Conservation (phyloP, 1,140 invertebrate species). For the Wasmannia auropunctata region DNA sequence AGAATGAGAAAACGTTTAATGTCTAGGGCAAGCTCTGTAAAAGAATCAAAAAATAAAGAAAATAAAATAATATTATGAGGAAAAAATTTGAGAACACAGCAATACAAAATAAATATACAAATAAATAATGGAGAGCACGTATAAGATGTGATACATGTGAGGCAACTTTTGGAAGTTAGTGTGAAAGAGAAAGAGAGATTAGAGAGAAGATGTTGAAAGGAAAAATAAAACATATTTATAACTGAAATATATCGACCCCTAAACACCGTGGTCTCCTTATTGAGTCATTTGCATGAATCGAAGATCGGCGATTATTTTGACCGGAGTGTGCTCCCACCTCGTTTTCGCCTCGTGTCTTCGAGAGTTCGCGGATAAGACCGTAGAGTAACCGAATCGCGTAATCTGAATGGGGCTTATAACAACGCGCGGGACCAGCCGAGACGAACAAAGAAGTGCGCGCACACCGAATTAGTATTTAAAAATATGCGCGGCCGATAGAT, state of each 20-base stretch:
- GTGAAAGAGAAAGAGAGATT: not conserved
- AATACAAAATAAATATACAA: too few relatives aligned
- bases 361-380: constrained; percentile 3
- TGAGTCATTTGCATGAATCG: constrained; percentile 49
- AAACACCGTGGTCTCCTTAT: constrained; percentile 28
- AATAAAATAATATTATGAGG: not conserved
- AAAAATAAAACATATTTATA: not conserved
- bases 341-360: constrained; percentile 3
- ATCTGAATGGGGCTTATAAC: not conserved
- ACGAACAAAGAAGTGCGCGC: not conserved
- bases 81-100: too few relatives aligned
- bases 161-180: not conserved
- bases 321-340: not conserved
- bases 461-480: constrained; percentile 79
- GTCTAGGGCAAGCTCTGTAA: not conserved
- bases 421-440: not conserved
- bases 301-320: constrained; percentile 37
- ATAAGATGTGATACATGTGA: too few relatives aligned
- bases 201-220: not conserved
- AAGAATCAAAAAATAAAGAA: not conserved
- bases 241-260: not conserved
- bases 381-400: not conserved
- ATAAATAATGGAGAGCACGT: too few relatives aligned
- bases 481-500: constrained; percentile 79
- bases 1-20: not conserved